phyloP scores from a whole-genome alignment of 2,888 invertebrate species.

The Hesperia comma region DNA sequence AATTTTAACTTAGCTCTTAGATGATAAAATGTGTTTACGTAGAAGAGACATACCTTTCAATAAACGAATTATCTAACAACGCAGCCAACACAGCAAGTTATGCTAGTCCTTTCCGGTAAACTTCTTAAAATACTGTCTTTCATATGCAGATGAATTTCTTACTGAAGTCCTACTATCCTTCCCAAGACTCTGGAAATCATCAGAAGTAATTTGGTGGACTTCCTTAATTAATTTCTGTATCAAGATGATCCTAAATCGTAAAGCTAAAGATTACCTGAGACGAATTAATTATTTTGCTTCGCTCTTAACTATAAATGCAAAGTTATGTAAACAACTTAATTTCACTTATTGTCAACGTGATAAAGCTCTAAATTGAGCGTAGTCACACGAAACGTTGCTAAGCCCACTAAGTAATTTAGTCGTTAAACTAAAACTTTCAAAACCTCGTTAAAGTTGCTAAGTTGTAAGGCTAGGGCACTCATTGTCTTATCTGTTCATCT shows the following conservation, averaged over 20 bases:
- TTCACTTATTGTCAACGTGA: neutral
- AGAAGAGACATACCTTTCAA: no score
- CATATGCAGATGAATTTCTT: no score
- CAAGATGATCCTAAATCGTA: constrained; percentile 1
- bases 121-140: no score
- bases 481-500: constrained; percentile 48
- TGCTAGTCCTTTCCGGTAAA: no score
- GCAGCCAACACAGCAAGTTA: no score
- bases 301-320: neutral
- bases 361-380: neutral
- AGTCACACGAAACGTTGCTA: neutral
- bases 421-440: constrained; percentile 40
- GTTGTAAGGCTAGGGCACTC: constrained; percentile 51
- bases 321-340: neutral
- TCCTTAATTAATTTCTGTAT: neutral
- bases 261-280: neutral
- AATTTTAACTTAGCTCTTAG: no score
- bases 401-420: constrained; percentile 14
- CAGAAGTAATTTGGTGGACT: neutral
- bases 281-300: neutral
- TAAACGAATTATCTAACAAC: no score
- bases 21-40: no score
- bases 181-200: neutral
- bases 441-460: constrained; percentile 50
- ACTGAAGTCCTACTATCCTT: neutral